Evolutionary conservation across 1,140 invertebrate species (phyloP).

Genomic region (Bombus terrestris): DNA sequence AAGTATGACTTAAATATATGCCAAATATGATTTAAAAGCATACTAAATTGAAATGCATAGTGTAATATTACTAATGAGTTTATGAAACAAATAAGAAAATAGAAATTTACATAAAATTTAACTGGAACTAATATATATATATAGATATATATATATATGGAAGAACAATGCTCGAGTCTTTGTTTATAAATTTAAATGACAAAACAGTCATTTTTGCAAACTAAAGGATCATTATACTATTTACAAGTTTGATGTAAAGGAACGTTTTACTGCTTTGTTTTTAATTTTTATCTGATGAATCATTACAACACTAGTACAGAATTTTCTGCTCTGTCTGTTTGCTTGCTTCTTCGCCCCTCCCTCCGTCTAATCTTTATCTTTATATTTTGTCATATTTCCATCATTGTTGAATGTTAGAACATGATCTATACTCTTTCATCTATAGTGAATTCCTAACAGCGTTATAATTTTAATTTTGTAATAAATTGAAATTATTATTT

Average conservation of each 20-base stretch:
- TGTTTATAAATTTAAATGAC: constrained; percentile 25
- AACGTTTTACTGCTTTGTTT: constrained; percentile 43
- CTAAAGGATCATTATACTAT: constrained; percentile 43
- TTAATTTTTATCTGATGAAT: constrained; percentile 16
- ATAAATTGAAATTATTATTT: constrained; percentile 27
- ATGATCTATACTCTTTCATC: constrained; percentile 1
- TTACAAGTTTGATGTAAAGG: constrained; percentile 50
- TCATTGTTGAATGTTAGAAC: constrained; percentile 17
- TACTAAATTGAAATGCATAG: background rate
- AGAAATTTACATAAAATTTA: background rate
- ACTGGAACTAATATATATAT: constrained; percentile 8
- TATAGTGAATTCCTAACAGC: constrained; percentile 15
- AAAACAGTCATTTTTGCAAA: constrained; percentile 37
- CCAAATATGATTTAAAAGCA: background rate
- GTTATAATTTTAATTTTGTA: constrained; percentile 18
- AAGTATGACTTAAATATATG: constrained; percentile 4
- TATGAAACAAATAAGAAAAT: background rate
- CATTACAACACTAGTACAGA: constrained; percentile 38
- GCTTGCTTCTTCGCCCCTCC: background rate
- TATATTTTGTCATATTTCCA: background rate
- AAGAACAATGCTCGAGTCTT: constrained; percentile 49
- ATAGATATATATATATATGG: constrained; percentile 1
- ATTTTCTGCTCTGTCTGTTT: constrained; percentile 44
- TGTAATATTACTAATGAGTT: background rate
- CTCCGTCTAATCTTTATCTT: background rate